phyloP scores from a whole-genome alignment of 2,888 invertebrate genomes.

The Chloroclysta siterata region DNA sequence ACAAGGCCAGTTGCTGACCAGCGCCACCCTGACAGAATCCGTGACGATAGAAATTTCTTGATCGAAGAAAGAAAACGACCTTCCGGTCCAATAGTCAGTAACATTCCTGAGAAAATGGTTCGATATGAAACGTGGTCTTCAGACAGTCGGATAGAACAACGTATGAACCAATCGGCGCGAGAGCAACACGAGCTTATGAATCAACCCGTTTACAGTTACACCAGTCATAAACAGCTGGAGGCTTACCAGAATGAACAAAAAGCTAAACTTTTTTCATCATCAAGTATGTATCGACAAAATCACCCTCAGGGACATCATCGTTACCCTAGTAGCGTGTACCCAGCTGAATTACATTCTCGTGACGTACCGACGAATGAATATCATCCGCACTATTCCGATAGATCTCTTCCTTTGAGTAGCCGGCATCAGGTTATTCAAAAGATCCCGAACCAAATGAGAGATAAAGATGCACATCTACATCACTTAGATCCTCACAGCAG shows the following conservation, averaged over 20 bases:
- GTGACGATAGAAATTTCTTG: constrained; percentile 72
- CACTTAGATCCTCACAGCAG: constrained; percentile 66
- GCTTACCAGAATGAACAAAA: constrained; percentile 76
- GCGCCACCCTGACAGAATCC: constrained; percentile 65
- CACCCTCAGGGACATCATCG: constrained; percentile 59
- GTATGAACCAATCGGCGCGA: constrained; percentile 65
- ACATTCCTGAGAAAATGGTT: constrained; percentile 80
- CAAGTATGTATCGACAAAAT: constrained; percentile 63
- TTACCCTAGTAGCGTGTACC: constrained; percentile 61
- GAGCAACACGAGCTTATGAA: constrained; percentile 77
- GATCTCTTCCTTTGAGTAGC: constrained; percentile 58
- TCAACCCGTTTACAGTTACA: constrained; percentile 76
- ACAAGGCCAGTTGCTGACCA: constrained; percentile 68
- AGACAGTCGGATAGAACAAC: constrained; percentile 76
- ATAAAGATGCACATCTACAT: constrained; percentile 67
- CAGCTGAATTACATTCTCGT: constrained; percentile 59
- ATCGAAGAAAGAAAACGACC: constrained; percentile 78
- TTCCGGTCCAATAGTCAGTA: constrained; percentile 70
- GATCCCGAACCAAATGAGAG: constrained; percentile 57
- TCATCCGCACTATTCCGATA: constrained; percentile 68
- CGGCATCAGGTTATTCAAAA: constrained; percentile 76
- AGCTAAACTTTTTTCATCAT: constrained; percentile 44
- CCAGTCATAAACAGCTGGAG: constrained; percentile 75
- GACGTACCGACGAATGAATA: constrained; percentile 61
- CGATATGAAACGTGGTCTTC: constrained; percentile 78